A percentile compares a stretch with the other conserved stretches of the same genome.
These are phyloP conservation scores for Argynnis bischoffii DNA, from an alignment of 2,888 invertebrate species.

Conservation along the genomic window DNA sequence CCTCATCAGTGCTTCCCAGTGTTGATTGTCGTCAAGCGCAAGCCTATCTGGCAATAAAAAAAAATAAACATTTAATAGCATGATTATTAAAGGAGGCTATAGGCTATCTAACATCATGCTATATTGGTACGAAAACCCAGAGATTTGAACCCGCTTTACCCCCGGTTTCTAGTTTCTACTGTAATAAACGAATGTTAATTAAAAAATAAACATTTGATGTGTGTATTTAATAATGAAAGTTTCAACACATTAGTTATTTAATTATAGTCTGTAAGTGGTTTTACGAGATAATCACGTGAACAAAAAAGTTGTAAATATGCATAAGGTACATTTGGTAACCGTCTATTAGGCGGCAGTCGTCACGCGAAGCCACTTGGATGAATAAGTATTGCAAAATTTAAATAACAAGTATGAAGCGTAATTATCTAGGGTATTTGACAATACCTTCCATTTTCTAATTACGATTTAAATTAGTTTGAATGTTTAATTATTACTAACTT, in stretches of 20 bases:
- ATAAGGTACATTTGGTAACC: neutral
- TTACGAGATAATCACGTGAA: conserved; percentile 2
- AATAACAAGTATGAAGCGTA: conserved; percentile 2
- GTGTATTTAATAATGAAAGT: neutral
- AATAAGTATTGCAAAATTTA: conserved; percentile 5
- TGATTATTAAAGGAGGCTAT: neutral
- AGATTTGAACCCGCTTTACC: no score
- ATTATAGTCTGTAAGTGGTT: conserved; percentile 2
- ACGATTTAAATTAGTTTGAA: neutral
- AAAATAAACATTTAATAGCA: neutral
- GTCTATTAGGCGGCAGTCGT: neutral
- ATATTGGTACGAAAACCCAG: neutral
- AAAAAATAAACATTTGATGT: neutral
- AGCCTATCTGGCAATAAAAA: no score
- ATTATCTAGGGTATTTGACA: conserved; percentile 15
- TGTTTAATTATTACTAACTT: no score
- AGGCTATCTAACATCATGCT: neutral
- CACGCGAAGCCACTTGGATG: conserved; percentile 15
- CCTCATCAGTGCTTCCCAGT: no score
- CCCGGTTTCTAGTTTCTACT: no score
- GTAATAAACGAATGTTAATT: no score
- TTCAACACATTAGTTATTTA: neutral
- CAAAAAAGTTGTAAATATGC: conserved; percentile 10
- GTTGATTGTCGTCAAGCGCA: no score
- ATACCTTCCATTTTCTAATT: conserved; percentile 12